Base-by-base conservation (phyloP, 2,113 vertebrate species). In the Quiscalus mexicanus region DNA sequence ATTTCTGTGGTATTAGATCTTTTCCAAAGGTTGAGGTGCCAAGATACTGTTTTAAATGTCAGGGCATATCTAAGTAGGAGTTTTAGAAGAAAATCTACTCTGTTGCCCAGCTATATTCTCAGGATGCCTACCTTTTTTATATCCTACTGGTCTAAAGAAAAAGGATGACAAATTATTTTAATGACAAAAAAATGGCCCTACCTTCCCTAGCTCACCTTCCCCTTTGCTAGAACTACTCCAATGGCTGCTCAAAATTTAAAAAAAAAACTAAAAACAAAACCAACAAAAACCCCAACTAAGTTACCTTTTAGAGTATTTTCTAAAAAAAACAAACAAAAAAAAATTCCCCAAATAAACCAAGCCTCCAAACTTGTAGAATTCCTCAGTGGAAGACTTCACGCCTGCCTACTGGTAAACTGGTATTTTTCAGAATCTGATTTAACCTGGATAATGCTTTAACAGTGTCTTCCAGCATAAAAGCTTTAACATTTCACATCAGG, bases 401-500 rank as follows among this genome's bases (percentile, higher is more conserved):
- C 94, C 95, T 97, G 79, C 83, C 95, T 92, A 56, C 89, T 95
- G 79, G 70, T 89, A 74, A 93, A 65, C 90, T 9, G 11, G 50
- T 90, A 85, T 86, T 92, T 91, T 85, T 65, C 4, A 6, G 65
- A 92, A 80, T 78, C 28, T 91, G 95, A 96, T 96, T 94, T 95
- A 97, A 96, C 94, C 89, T 95, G 90, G 84, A 94, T 96, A 95
- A 96, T 97, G 93, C 95, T 97, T 97, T 91, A 96, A 84, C 92
- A 70, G 64, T 95, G 92, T 96, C 94, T 96, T 97, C 94, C 90
- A 96, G 91, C 47, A 96, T 95, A 95, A 96, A 97, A 97, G 93
- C 93, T 67, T 95, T 93, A 90, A 80, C 96, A 95, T 97, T 98
- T 98, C 96, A 98, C 96, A 96, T 97, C 86, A 95, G 94, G 95